Evolutionary conservation across 2,888 invertebrate genomes (phyloP), one percentile per base, ranked within the genome.

Genomic region (Polyommatus icarus): DNA sequence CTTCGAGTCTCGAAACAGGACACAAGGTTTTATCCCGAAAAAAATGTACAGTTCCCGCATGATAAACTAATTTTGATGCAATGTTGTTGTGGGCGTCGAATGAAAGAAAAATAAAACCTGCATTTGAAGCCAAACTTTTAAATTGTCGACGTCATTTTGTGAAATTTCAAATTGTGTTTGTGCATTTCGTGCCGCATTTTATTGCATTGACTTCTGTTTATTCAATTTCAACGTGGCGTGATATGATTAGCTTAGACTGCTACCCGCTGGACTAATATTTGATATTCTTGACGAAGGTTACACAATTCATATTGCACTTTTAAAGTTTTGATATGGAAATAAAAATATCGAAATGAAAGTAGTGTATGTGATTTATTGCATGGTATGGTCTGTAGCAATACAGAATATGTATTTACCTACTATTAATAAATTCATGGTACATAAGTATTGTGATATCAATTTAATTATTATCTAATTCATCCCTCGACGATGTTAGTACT

Each of bases 81-180:
- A 10, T 0, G 46, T 0, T 12, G 10, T 46, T 46, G 10, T 46
- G 46, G 46, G 46, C 46, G 46, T 10, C 15, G 1, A 54, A 54
- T 5, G 5, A 18, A 54, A 54, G 54, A 54, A 18, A 54, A 54
- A 54, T 4, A 54, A 54, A 18, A 18, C 46, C 40, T 15, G 54
- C 54, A 18, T 54, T 54, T 54, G 18, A 54, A 54, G 18, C 1
- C 3, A 18, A 54, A 54, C 18, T 18, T 54, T 54, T 0, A 54
- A 18, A 54, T 18, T 15, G 54, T 54, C 18, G 15, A 67, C 18
- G 15, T 15, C 24, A 67, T 15, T 32, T 29, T 67, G 24, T 15
- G 61, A 61, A 61, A 61, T 24, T 61, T 61, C 61, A 61, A 24
- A 59, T 59, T 20, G 20, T 61, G 61, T 61, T 24, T 24, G 61